These are phyloP conservation scores for Lithophane semibrunnea DNA, from an alignment of 2,888 invertebrate species.

Conservation along the genomic window DNA sequence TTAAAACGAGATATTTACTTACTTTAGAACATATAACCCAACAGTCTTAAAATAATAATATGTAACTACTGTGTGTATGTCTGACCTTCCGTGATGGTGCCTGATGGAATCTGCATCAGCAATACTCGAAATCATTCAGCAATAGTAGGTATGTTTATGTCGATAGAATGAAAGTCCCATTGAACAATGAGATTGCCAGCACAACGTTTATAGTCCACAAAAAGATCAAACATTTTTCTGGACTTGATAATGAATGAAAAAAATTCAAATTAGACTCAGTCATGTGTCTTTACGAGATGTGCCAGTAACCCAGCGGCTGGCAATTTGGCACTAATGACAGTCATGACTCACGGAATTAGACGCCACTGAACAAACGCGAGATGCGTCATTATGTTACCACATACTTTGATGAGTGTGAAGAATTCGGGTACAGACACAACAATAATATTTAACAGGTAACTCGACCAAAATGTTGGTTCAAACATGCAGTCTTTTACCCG, in stretches of 20 bases:
- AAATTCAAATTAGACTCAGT: slow-evolving; percentile 5
- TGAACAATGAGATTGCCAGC: not conserved
- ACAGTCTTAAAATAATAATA: not conserved
- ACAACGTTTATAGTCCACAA: not conserved
- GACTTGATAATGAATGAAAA: slow-evolving; percentile 13
- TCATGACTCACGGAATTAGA: slow-evolving; percentile 49
- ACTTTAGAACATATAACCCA: not conserved
- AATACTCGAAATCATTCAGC: not conserved
- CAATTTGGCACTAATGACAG: slow-evolving; percentile 45
- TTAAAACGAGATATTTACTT: not conserved
- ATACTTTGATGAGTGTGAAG: slow-evolving; percentile 23
- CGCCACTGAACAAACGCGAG: slow-evolving; percentile 27
- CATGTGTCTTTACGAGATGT: slow-evolving; percentile 1
- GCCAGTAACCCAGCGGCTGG: slow-evolving; percentile 30
- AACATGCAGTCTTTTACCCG: not conserved
- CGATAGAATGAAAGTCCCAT: not conserved
- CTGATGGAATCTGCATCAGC: not conserved
- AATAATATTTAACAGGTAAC: not conserved
- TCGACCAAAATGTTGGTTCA: not conserved
- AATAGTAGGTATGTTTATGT: not conserved
- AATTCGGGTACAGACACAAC: slow-evolving; percentile 1
- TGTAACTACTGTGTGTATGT: not conserved
- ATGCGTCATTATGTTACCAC: slow-evolving; percentile 24
- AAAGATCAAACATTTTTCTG: slow-evolving; percentile 10
- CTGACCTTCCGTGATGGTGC: not conserved